Conservation (phyloP, 2,113 vertebrate genomes). For the Elachura formosa region DNA sequence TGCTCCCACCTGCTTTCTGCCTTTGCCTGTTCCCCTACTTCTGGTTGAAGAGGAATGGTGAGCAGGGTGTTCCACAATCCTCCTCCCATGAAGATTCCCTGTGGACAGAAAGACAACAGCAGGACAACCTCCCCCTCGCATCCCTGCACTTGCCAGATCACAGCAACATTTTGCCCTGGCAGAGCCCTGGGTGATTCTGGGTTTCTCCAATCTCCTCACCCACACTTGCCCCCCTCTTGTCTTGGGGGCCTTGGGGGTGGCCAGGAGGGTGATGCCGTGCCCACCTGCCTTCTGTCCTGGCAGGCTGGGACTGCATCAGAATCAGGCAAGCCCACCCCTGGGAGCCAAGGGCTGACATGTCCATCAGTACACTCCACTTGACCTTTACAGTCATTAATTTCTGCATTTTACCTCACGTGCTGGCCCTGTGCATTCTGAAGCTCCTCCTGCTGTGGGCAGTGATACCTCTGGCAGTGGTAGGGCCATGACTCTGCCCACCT, state of each 20-base stretch:
- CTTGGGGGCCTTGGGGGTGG: background rate
- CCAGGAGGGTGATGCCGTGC: background rate
- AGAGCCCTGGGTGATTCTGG: background rate
- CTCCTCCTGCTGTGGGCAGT: background rate
- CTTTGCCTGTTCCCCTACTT: background rate
- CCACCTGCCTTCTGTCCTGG: background rate
- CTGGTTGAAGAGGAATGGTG: accelerated
- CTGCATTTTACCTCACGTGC: background rate
- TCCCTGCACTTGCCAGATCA: accelerated
- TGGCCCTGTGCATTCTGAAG: background rate
- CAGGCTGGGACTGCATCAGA: background rate
- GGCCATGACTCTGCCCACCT: background rate
- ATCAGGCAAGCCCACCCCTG: background rate
- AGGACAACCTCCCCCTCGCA: background rate
- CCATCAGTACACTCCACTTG: accelerated
- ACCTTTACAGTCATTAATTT: background rate
- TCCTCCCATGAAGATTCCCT: background rate
- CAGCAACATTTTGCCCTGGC: background rate
- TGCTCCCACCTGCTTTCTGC: background rate
- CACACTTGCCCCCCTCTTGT: background rate
- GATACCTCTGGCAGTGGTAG: background rate
- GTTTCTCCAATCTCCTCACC: background rate
- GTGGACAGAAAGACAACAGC: background rate
- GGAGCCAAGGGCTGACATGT: accelerated
- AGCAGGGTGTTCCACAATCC: background rate